Evolutionary conservation across 2,113 vertebrate species (phyloP).

Genomic region (Pandion haliaetus): DNA sequence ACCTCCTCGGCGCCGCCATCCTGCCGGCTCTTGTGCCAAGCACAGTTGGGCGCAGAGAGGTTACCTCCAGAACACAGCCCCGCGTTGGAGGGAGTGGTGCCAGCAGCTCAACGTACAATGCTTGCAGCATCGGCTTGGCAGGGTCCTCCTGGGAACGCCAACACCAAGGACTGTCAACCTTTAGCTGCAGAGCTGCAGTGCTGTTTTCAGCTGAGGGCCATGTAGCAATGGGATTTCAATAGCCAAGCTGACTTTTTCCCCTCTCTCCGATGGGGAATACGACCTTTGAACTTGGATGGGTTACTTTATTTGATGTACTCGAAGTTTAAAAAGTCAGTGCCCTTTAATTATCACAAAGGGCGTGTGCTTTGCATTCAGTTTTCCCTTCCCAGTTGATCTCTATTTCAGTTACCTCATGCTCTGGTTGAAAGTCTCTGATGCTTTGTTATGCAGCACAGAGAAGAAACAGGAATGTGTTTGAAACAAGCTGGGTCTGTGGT

Average conservation of each 20-base stretch:
- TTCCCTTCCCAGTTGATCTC: background rate
- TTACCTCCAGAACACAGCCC: background rate
- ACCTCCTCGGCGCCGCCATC: background rate
- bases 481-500: background rate
- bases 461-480: fast-evolving
- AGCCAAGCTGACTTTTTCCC: background rate
- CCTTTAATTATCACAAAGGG: background rate
- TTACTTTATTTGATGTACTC: background rate
- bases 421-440: fast-evolving
- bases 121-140: background rate
- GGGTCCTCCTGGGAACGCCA: background rate
- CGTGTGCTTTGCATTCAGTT: background rate
- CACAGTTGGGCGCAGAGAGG: background rate
- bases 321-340: background rate
- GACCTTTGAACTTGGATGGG: background rate
- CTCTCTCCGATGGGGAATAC: background rate
- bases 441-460: background rate
- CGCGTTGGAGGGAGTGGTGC: fast-evolving
- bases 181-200: background rate
- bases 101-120: background rate
- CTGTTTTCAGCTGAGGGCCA: fast-evolving
- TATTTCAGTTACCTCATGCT: background rate
- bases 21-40: background rate
- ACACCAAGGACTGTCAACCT: fast-evolving
- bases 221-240: background rate